These are phyloP conservation scores for Glaucomys volans DNA, from an alignment of 2,113 vertebrate species.

Conservation along the genomic window DNA sequence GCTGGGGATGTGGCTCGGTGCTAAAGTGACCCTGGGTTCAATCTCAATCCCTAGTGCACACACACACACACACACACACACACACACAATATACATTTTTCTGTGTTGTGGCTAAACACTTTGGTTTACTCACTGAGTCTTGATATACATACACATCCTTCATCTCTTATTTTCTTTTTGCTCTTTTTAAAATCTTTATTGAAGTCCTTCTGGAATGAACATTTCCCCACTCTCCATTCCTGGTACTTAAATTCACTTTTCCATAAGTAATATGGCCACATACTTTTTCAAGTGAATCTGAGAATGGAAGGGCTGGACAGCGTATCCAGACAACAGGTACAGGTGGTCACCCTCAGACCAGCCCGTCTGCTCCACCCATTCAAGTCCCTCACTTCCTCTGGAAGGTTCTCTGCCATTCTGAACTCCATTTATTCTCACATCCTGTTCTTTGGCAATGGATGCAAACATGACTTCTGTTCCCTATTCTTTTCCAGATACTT, in stretches of 20 bases:
- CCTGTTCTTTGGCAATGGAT: not conserved
- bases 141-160: not conserved
- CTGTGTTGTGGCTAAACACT: not conserved
- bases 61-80: too few relatives aligned
- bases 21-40: too few relatives aligned
- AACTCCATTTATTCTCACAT: not conserved
- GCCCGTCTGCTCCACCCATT: not conserved
- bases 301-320: not conserved
- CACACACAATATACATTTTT: not conserved
- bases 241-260: conserved; percentile 10
- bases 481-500: not conserved
- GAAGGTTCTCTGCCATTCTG: not conserved
- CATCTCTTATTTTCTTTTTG: not conserved
- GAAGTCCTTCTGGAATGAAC: not conserved
- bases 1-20: too few relatives aligned
- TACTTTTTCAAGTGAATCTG: not conserved
- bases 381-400: not conserved
- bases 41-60: too few relatives aligned
- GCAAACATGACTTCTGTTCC: not conserved
- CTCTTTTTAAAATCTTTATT: not conserved
- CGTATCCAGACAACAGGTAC: not conserved
- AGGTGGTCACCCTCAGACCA: not conserved
- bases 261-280: not conserved
- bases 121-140: not conserved
- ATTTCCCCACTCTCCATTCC: not conserved